Evolutionary conservation across 2,797 vertebrate species (phyloP).

Genomic region (Gallinago stenura): DNA sequence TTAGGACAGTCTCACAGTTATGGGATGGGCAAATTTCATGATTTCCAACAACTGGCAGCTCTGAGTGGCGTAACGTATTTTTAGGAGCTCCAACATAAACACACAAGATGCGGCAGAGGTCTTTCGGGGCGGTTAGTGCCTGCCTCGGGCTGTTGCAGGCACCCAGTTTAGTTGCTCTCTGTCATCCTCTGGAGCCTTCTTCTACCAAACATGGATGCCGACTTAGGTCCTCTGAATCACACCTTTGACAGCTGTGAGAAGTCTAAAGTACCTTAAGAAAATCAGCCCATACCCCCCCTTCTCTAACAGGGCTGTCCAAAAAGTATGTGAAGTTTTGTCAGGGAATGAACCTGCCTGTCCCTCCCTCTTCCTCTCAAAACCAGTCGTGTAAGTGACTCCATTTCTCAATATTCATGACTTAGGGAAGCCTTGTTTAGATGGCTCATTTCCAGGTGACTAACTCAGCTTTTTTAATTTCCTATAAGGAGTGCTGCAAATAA

Average conservation of each 20-base stretch:
- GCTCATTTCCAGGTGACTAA: slow-evolving; percentile 84
- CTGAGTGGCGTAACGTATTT: neutral
- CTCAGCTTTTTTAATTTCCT: slow-evolving; percentile 82
- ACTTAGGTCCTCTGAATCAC: neutral
- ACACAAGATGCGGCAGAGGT: neutral
- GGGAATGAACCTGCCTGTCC: neutral
- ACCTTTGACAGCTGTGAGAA: slow-evolving; percentile 7
- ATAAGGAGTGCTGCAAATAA: slow-evolving; percentile 85
- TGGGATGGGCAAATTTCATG: neutral
- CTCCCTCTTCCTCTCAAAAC: slow-evolving; percentile 15
- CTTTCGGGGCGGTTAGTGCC: neutral
- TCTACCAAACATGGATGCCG: neutral
- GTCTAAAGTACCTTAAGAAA: slow-evolving; percentile 26
- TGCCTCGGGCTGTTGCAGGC: neutral
- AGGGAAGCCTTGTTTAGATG: slow-evolving; percentile 66
- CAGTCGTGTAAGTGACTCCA: neutral
- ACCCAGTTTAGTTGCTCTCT: neutral
- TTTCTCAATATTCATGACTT: slow-evolving; percentile 18
- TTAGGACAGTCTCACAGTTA: neutral
- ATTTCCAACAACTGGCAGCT: slow-evolving; percentile 29
- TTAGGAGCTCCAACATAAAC: slow-evolving; percentile 33
- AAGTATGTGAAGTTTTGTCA: neutral
- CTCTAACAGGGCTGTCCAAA: slow-evolving; percentile 20
- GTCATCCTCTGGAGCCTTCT: neutral
- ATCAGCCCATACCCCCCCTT: neutral